Percentiles rank a stretch among this genome's conserved stretches.
phyloP scores from a whole-genome alignment of 2,888 invertebrate genomes.

The Andrena marginata region DNA sequence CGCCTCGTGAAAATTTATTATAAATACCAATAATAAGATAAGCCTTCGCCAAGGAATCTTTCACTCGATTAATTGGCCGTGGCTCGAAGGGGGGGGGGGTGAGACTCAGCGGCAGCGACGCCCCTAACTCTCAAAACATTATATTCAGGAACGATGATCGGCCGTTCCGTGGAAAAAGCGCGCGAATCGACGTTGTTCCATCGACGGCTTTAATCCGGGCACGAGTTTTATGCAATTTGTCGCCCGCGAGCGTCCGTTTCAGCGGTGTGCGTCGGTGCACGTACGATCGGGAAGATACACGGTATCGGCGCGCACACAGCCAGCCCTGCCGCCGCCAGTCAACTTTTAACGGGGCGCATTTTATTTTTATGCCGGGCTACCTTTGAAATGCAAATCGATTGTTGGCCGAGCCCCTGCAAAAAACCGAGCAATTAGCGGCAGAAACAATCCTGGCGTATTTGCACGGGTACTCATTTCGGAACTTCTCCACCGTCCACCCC shows the following conservation, averaged over 20 bases:
- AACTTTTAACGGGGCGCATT: conserved; percentile 75
- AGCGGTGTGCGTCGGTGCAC: conserved; percentile 23
- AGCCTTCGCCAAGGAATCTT: neutral
- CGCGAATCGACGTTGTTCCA: conserved; percentile 69
- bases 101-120: neutral
- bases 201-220: conserved; percentile 73
- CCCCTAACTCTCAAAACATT: conserved; percentile 59
- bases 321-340: conserved; percentile 64
- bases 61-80: neutral
- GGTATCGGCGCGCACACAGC: conserved; percentile 60
- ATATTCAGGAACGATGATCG: conserved; percentile 65
- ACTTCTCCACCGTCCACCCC: conserved; percentile 66
- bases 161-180: conserved; percentile 64
- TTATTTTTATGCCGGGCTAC: conserved; percentile 75
- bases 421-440: conserved; percentile 79
- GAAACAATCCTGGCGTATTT: conserved; percentile 81
- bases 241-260: conserved; percentile 60
- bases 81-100: neutral
- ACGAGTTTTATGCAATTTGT: conserved; percentile 74
- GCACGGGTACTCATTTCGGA: conserved; percentile 81
- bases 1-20: conserved; percentile 2
- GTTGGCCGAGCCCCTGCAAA: conserved; percentile 75
- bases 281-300: conserved; percentile 55
- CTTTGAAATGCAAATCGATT: conserved; percentile 79
- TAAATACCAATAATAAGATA: no score